Conservation (phyloP, 2,113 vertebrate genomes). For the Rattus rattus region DNA sequence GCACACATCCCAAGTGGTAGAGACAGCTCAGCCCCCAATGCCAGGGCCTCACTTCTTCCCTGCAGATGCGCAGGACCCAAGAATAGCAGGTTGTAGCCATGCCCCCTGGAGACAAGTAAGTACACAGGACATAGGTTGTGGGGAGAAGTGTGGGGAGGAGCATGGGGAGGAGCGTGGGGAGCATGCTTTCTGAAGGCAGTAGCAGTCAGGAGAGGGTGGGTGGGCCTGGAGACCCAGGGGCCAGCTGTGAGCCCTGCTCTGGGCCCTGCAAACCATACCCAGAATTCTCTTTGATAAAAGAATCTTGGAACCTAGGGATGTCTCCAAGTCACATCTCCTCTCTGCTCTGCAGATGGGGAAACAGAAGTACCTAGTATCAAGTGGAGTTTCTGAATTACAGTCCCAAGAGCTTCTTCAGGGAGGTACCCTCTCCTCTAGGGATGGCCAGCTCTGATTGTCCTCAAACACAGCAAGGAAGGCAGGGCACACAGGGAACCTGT, state of each 20-base stretch:
- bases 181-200: neutral
- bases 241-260: neutral
- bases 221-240: accelerated
- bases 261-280: accelerated
- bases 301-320: neutral
- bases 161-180: no score
- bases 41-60: neutral
- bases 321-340: no score
- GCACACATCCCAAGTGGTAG: neutral
- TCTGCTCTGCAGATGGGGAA: neutral
- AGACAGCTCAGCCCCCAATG: neutral
- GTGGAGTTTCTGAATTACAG: neutral
- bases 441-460: neutral
- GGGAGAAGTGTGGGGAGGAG: no score
- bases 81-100: neutral
- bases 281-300: neutral
- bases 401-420: neutral
- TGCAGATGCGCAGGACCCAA: neutral
- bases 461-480: neutral
- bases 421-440: no score
- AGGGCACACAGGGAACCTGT: neutral
- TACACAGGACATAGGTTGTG: neutral
- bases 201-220: accelerated
- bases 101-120: no score
- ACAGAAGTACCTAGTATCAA: neutral